Percentiles rank a stretch among this genome's conserved stretches.
phyloP scores from a whole-genome alignment of 1,140 invertebrate species.

The Macrosteles quadrilineatus region DNA sequence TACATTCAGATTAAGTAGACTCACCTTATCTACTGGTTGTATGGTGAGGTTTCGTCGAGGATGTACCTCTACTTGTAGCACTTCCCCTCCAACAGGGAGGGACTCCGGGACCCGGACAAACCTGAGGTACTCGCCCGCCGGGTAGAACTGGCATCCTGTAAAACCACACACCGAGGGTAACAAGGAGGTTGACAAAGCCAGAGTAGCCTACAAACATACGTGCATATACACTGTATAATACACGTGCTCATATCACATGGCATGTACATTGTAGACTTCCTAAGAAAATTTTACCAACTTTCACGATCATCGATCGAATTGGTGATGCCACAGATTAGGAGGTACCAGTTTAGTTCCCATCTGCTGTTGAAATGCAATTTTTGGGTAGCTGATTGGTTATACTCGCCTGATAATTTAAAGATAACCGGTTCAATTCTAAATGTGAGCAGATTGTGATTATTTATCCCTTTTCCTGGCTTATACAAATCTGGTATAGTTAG shows the following conservation, averaged over 20 bases:
- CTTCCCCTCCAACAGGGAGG: conserved; percentile 64
- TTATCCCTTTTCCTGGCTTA: too few relatives aligned
- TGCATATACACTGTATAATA: neutral
- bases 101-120: conserved; percentile 76
- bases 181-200: too few relatives aligned
- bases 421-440: too few relatives aligned
- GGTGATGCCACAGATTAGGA: too few relatives aligned
- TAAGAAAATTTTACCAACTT: neutral
- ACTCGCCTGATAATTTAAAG: too few relatives aligned
- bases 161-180: conserved; percentile 38
- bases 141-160: conserved; percentile 79
- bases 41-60: conserved; percentile 69
- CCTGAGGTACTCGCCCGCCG: conserved; percentile 70
- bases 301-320: neutral
- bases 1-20: too few relatives aligned
- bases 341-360: too few relatives aligned
- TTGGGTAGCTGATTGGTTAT: too few relatives aligned
- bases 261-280: neutral
- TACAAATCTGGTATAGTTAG: too few relatives aligned
- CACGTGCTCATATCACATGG: neutral
- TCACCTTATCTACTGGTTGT: conserved; percentile 68
- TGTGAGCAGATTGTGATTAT: too few relatives aligned
- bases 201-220: neutral
- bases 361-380: too few relatives aligned
- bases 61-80: conserved; percentile 70